Evolutionary conservation across 2,797 vertebrate species (phyloP).

Genomic region (Parauchenoglanis punctatus): DNA sequence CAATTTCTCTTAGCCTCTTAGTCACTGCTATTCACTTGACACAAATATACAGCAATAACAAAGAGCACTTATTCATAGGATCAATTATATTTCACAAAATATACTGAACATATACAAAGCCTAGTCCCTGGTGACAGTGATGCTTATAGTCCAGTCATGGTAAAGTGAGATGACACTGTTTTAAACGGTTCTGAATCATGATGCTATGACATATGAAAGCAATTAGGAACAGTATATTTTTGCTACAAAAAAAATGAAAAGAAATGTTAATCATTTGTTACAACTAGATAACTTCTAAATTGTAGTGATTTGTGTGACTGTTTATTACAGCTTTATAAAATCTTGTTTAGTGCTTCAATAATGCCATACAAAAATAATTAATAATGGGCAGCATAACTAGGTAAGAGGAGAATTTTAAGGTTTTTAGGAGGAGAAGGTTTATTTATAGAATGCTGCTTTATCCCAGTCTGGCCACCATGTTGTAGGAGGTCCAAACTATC

Average conservation of each 20-base stretch:
- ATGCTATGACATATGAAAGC: not conserved
- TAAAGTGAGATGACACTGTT: no score
- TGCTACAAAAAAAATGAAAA: not conserved
- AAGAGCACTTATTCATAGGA: not conserved
- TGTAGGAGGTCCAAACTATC: no score
- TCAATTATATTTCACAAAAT: not conserved
- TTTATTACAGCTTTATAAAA: not conserved
- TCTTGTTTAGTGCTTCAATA: not conserved
- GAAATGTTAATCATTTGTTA: not conserved
- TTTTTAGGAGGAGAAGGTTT: not conserved
- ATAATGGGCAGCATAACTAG: not conserved
- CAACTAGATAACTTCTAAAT: not conserved
- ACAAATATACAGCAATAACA: not conserved
- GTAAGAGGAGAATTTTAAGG: not conserved
- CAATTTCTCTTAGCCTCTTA: constrained; percentile 29
- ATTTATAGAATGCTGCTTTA: not conserved
- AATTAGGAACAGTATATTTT: not conserved
- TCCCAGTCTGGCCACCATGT: not conserved
- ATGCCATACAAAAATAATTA: not conserved
- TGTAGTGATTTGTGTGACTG: not conserved
- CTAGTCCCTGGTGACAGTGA: not conserved
- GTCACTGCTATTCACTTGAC: constrained; percentile 12
- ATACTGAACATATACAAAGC: not conserved
- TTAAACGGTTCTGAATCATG: not conserved
- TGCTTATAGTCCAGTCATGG: not conserved